These are phyloP conservation scores for Philhelius pedissequus DNA, from an alignment of 2,888 invertebrate genomes.

Conservation along the genomic window DNA sequence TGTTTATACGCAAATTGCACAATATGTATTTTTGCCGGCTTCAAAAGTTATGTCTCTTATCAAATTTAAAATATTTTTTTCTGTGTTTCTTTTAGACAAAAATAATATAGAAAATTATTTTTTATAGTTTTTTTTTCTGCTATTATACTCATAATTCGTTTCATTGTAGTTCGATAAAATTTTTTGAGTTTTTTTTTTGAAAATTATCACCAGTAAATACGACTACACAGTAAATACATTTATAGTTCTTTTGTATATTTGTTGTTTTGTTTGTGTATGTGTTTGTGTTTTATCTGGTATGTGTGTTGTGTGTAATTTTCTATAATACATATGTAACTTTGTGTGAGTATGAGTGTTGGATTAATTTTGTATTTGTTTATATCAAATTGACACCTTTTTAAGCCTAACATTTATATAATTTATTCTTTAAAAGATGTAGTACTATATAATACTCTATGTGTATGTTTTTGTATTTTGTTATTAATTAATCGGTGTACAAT, in stretches of 20 bases:
- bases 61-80: neutral
- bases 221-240: constrained; percentile 73
- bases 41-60: constrained; percentile 22
- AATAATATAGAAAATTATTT: constrained; percentile 19
- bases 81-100: neutral
- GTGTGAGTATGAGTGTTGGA: constrained; percentile 47
- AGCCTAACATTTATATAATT: constrained; percentile 41
- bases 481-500: constrained; percentile 67
- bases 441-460: constrained; percentile 51
- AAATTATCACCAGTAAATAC: constrained; percentile 78
- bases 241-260: constrained; percentile 21
- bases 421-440: constrained; percentile 47
- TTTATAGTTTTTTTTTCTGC: neutral
- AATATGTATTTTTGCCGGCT: constrained; percentile 56
- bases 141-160: constrained; percentile 62
- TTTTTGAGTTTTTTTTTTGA: constrained; percentile 64
- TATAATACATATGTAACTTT: constrained; percentile 26
- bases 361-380: constrained; percentile 5
- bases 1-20: constrained; percentile 45
- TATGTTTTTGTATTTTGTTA: constrained; percentile 18
- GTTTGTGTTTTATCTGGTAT: constrained; percentile 15
- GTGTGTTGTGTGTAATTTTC: constrained; percentile 30
- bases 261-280: constrained; percentile 20
- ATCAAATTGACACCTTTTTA: constrained; percentile 62
- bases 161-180: constrained; percentile 60